These are phyloP conservation scores for Callaeas wilsoni DNA, from an alignment of 2,113 vertebrate species.

Conservation along the genomic window DNA sequence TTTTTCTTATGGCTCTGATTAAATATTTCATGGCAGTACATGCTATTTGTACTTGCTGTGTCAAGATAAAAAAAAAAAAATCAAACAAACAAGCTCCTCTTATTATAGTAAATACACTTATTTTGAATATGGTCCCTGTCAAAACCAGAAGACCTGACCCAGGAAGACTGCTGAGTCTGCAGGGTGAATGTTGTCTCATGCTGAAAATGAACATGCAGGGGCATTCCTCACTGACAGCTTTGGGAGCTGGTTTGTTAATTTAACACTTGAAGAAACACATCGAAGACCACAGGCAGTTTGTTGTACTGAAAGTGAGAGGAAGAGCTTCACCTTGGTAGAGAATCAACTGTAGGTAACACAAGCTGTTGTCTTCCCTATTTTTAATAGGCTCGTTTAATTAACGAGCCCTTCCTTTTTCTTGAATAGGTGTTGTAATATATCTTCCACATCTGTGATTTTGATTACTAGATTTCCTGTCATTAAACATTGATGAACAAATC, in stretches of 20 bases:
- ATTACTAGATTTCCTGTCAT: neutral
- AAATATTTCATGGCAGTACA: slow-evolving; percentile 20
- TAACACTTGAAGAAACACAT: slow-evolving; percentile 23
- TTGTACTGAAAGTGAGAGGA: neutral
- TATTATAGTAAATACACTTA: neutral
- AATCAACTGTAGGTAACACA: neutral
- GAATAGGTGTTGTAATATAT: neutral
- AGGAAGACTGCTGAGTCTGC: neutral
- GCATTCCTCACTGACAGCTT: neutral
- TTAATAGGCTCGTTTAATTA: too few species aligned
- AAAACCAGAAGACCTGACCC: neutral
- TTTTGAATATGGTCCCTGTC: neutral
- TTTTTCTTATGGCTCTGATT: slow-evolving; percentile 14
- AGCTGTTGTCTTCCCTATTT: neutral
- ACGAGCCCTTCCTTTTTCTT: neutral
- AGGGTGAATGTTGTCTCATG: neutral
- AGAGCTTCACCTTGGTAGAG: neutral
- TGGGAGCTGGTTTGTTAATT: slow-evolving; percentile 9
- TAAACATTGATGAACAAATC: neutral
- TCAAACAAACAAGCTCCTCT: neutral
- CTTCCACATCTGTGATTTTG: neutral
- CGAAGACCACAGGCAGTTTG: neutral
- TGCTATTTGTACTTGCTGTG: neutral
- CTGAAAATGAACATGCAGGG: neutral
- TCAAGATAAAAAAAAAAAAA: neutral